A percentile compares a stretch with the other conserved stretches of the same genome.
These are phyloP conservation scores for Aleiodes testaceus DNA, from an alignment of 2,888 invertebrate genomes.

Conservation along the genomic window DNA sequence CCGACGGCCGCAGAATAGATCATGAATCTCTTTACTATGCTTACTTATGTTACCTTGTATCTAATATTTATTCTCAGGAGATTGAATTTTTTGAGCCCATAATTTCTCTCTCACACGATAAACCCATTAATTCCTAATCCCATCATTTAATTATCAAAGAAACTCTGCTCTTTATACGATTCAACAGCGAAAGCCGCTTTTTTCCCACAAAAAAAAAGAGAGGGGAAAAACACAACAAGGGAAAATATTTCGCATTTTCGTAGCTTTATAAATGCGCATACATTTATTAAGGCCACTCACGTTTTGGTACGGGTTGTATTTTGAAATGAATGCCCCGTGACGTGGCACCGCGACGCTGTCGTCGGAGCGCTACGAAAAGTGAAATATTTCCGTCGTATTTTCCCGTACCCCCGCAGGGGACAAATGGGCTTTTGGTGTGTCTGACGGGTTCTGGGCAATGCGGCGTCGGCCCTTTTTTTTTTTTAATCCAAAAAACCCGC, in stretches of 20 bases:
- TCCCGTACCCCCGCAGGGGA: slow-evolving; percentile 63
- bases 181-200: too few relatives aligned
- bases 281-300: slow-evolving; percentile 71
- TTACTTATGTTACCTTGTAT: slow-evolving; percentile 7
- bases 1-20: slow-evolving; percentile 44
- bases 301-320: slow-evolving; percentile 59
- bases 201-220: too few relatives aligned
- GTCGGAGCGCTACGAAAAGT: slow-evolving; percentile 71
- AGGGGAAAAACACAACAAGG: neutral
- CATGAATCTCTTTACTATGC: slow-evolving; percentile 44
- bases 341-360: slow-evolving; percentile 71
- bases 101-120: slow-evolving; percentile 12
- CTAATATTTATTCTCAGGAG: slow-evolving; percentile 7
- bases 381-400: slow-evolving; percentile 73
- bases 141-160: neutral
- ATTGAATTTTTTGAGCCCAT: neutral
- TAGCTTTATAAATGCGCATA: slow-evolving; percentile 67
- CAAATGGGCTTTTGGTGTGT: slow-evolving; percentile 70
- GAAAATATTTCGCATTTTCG: slow-evolving; percentile 44
- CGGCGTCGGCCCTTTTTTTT: slow-evolving; percentile 44
- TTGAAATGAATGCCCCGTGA: slow-evolving; percentile 70
- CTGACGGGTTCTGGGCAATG: slow-evolving; percentile 64
- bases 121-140: slow-evolving; percentile 23
- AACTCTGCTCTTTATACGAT: too few relatives aligned
- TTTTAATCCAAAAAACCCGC: neutral